Base-by-base conservation (phyloP, 2,113 vertebrate genomes). In the Aspidoscelis tigris region DNA sequence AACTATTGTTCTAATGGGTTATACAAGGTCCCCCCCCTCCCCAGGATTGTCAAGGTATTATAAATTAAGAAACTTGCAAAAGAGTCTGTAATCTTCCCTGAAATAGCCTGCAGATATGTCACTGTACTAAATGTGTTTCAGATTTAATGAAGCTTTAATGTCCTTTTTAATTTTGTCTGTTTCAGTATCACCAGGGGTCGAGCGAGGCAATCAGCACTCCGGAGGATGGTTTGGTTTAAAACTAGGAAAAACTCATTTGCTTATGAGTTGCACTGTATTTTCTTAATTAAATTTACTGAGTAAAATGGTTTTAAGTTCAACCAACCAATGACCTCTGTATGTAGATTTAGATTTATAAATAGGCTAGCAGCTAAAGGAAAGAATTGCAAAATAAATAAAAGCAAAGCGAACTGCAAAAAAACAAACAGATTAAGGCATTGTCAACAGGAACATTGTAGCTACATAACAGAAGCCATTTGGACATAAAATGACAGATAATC, bases 131-230 rank as follows among this genome's bases (percentile, higher is more conserved):
- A 97, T 96, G 96, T 97, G 96, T 95, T 96, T 96, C 95, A 96
- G 96, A 97, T 96, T 97, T 97, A 97, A 97, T 97, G 96, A 96
- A 97, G 96, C 96, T 96, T 96, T 97, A 97, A 96, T 96, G 96
- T 96, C 96, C 96, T 96, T 96, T 96, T 97, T 96, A 96, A 96
- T 96, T 97, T 96, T 97, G 95, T 96, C 96, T 96, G 96, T 96
- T 96, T 96, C 96, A 94, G 47, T 95, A 96, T 94, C 95, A 96
- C 96, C 95, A 96, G 96, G 96, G 96, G 96, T 97, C 95, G 95
- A 93, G 95, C 91, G 86, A 96, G 96, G 95, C 95, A 96, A 97
- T 96, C 96, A 96, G 93, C 95, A 95, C 96, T 96, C 96, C 90
- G 96, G 95, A 96, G 96, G 95, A 96, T 95, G 96, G 95, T 92